These are phyloP conservation scores for Digitonthophagus gazella DNA, from an alignment of 2,888 invertebrate genomes.

Conservation along the genomic window DNA sequence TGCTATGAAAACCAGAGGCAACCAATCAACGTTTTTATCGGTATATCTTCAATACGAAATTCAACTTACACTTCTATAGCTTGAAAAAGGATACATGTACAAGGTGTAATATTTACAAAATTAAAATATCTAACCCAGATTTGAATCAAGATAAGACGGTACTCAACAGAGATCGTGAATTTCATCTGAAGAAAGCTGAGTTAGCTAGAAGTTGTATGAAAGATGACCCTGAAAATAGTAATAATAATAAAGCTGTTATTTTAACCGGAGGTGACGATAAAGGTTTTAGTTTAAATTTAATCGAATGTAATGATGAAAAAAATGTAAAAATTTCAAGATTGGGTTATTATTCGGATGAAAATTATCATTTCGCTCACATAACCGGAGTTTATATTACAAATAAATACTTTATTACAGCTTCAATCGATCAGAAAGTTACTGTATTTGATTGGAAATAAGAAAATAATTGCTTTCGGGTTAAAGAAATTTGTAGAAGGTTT, in stretches of 20 bases:
- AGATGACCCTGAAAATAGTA: too few relatives aligned
- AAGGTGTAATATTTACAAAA: too few relatives aligned
- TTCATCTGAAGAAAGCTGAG: too few relatives aligned
- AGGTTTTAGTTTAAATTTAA: constrained; percentile 50
- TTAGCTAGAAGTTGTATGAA: too few relatives aligned
- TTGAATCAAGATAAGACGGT: too few relatives aligned
- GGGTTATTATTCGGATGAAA: constrained; percentile 44
- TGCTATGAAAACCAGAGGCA: too few relatives aligned
- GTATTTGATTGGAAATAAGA: constrained; percentile 51
- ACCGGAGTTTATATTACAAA: constrained; percentile 59
- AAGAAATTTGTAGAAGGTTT: constrained; percentile 51
- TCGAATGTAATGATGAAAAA: constrained; percentile 39
- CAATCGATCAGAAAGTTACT: constrained; percentile 66
- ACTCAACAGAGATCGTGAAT: too few relatives aligned
- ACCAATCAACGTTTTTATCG: too few relatives aligned
- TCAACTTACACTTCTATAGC: too few relatives aligned
- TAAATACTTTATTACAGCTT: constrained; percentile 55
- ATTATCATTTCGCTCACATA: constrained; percentile 71
- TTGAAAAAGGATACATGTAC: too few relatives aligned
- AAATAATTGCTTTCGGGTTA: constrained; percentile 45
- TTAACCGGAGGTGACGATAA: constrained; percentile 84
- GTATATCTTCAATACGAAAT: too few relatives aligned
- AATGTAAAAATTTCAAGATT: not conserved
- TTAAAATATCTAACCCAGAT: too few relatives aligned
- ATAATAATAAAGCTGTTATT: constrained; percentile 55